phyloP scores from a whole-genome alignment of 2,888 invertebrate genomes.

The Empis stercorea region DNA sequence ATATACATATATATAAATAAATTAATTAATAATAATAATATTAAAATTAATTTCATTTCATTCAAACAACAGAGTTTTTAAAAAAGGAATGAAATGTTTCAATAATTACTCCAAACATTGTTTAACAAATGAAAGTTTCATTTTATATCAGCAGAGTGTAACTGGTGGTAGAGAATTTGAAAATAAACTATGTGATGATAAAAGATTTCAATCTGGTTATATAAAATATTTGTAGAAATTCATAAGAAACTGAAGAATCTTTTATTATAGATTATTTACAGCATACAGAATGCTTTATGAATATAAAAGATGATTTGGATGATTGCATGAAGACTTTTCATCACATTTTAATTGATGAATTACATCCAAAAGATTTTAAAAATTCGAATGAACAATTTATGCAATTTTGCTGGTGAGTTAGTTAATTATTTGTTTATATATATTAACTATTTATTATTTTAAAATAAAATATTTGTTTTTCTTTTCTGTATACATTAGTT shows the following conservation, averaged over 20 bases:
- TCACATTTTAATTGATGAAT: conserved; percentile 27
- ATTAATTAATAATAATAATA: neutral
- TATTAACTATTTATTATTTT: too few relatives aligned
- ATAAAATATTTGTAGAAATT: too few relatives aligned
- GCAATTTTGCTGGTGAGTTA: conserved; percentile 35
- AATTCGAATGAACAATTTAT: conserved; percentile 27
- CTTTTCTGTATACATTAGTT: conserved; percentile 18
- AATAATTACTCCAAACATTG: conserved; percentile 31
- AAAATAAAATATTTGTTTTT: neutral
- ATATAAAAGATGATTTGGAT: conserved; percentile 33
- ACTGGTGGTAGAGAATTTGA: conserved; percentile 31
- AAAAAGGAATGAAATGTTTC: conserved; percentile 32
- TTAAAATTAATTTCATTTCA: neutral
- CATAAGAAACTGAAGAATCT: too few relatives aligned
- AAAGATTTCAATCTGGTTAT: conserved; percentile 27
- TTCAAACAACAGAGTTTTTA: conserved; percentile 27
- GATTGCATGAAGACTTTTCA: conserved; percentile 29
- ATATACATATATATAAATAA: too few relatives aligned
- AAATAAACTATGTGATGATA: conserved; percentile 28
- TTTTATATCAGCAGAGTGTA: conserved; percentile 28
- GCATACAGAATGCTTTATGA: conserved; percentile 32
- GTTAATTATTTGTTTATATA: neutral
- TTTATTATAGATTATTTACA: conserved; percentile 26
- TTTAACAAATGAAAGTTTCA: conserved; percentile 22
- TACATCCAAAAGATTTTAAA: conserved; percentile 14